Percentiles rank a stretch among this genome's conserved stretches.
Conservation (phyloP, 2,113 vertebrate genomes). For the Corythaixoides concolor region DNA sequence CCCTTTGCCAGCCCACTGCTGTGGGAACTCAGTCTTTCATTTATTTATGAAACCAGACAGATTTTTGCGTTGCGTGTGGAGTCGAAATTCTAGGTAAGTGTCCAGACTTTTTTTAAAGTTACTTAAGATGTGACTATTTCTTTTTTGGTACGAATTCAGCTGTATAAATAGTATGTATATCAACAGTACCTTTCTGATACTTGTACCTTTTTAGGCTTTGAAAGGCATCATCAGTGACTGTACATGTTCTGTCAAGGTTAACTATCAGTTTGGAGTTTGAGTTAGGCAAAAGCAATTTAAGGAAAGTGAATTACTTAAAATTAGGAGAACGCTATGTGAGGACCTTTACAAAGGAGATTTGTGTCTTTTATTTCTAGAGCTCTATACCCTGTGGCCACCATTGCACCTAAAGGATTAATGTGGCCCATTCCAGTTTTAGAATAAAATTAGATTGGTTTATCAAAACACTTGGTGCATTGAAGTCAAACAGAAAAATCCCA, state of each 20-base stretch:
- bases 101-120: not conserved
- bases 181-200: not conserved
- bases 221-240: not conserved
- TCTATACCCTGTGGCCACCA: not conserved
- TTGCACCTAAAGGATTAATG: not conserved
- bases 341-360: not conserved
- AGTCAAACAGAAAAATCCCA: not conserved
- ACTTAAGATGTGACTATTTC: not conserved
- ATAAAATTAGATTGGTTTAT: not conserved
- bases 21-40: slow-evolving; percentile 24
- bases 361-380: not conserved
- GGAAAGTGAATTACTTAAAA: not conserved
- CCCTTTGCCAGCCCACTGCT: slow-evolving; percentile 47
- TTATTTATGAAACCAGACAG: slow-evolving; percentile 15
- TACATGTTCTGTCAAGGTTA: not conserved
- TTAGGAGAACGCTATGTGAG: not conserved
- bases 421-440: not conserved
- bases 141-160: not conserved
- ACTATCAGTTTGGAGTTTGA: not conserved
- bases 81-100: slow-evolving; percentile 67
- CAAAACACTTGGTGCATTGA: not conserved
- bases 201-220: not conserved
- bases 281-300: not conserved
- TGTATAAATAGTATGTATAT: not conserved
- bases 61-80: not conserved